These are phyloP conservation scores for Coilia nasus DNA, from an alignment of 2,797 vertebrate species.

Conservation along the genomic window DNA sequence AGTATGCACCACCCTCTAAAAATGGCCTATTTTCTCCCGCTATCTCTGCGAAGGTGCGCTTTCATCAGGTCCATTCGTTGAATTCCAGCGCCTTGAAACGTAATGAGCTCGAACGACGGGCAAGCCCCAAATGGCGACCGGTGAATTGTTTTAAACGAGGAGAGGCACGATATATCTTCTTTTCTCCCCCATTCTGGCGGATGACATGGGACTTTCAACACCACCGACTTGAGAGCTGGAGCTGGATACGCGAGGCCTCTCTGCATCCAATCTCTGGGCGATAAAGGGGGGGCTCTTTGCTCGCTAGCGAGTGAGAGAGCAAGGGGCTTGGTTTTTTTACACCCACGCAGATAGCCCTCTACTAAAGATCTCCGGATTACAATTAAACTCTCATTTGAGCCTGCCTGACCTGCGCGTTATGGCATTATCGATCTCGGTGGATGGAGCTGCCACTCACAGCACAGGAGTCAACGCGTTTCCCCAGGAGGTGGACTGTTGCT, in stretches of 20 bases:
- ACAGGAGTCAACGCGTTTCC: background rate
- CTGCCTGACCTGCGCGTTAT: constrained; percentile 41
- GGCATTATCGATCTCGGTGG: constrained; percentile 33
- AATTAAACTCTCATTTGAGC: constrained; percentile 54
- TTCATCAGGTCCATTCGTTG: constrained; percentile 59
- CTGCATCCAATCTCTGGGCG: constrained; percentile 54
- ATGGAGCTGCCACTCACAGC: constrained; percentile 49
- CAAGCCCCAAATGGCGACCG: constrained; percentile 55
- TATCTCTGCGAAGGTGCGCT: constrained; percentile 49
- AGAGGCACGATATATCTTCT: constrained; percentile 57
- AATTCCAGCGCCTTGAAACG: constrained; percentile 56
- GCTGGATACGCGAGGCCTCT: constrained; percentile 40
- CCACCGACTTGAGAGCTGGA: constrained; percentile 49
- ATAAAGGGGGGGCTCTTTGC: constrained; percentile 56
- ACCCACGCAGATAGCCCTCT: constrained; percentile 60
- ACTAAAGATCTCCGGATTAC: constrained; percentile 58
- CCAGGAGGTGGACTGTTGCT: background rate
- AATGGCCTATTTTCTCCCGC: constrained; percentile 30
- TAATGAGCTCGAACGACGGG: constrained; percentile 66
- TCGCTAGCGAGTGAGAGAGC: constrained; percentile 42
- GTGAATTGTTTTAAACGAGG: constrained; percentile 55
- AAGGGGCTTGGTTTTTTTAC: constrained; percentile 62
- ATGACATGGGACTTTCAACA: constrained; percentile 64
- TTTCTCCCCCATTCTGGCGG: constrained; percentile 53
- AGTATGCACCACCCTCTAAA: constrained; percentile 29